Conservation (phyloP, 2,888 invertebrate genomes). For the Drosophila multiciliata region DNA sequence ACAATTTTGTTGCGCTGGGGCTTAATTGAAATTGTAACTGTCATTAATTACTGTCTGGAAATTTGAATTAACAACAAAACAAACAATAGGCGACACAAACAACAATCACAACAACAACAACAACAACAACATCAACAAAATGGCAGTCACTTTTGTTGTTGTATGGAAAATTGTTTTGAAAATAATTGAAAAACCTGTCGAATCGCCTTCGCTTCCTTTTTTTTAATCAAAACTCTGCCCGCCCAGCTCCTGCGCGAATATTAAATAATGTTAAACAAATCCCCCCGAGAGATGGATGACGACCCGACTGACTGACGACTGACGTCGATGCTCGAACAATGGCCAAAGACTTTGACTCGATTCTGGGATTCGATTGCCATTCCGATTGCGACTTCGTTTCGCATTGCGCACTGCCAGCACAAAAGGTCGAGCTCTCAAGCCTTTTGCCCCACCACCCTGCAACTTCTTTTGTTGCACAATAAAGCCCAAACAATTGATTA, state of each 20-base stretch:
- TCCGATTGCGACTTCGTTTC: constrained; percentile 43
- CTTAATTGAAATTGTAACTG: constrained; percentile 84
- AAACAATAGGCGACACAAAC: constrained; percentile 50
- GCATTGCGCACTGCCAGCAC: constrained; percentile 50
- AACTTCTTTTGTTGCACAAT: constrained; percentile 72
- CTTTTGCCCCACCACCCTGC: constrained; percentile 47
- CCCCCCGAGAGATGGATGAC: constrained; percentile 46
- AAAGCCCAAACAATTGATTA: constrained; percentile 83
- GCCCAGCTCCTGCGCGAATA: constrained; percentile 46
- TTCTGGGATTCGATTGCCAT: constrained; percentile 28
- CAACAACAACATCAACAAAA: constrained; percentile 44
- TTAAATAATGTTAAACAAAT: constrained; percentile 26
- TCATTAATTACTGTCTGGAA: constrained; percentile 85
- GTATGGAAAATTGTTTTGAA: constrained; percentile 47
- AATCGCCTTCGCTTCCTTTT: constrained; percentile 52
- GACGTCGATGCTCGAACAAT: constrained; percentile 42
- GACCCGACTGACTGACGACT: constrained; percentile 31
- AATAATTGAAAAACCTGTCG: constrained; percentile 80
- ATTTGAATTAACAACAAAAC: constrained; percentile 75
- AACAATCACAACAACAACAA: constrained; percentile 43
- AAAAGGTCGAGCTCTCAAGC: constrained; percentile 78
- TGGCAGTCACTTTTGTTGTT: constrained; percentile 38
- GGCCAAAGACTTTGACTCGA: constrained; percentile 53
- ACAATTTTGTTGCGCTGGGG: constrained; percentile 57
- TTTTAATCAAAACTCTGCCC: constrained; percentile 67